These are phyloP conservation scores for Myiopsitta monachus DNA, from an alignment of 2,113 vertebrate genomes.

Conservation along the genomic window DNA sequence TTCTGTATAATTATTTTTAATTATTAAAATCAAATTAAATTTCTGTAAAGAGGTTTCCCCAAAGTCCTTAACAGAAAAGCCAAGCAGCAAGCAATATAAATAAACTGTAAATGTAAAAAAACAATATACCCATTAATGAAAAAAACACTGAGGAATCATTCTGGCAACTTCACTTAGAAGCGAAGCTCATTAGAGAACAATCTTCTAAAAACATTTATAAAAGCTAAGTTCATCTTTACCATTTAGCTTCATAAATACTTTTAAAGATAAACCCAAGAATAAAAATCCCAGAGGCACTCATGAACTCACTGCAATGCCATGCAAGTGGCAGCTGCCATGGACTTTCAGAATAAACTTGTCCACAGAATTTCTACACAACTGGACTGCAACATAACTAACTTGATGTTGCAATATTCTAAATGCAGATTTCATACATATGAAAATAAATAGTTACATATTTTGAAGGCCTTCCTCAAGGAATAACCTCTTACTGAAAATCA, in stretches of 20 bases:
- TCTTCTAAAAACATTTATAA: background rate
- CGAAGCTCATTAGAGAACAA: background rate
- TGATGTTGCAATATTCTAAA: background rate
- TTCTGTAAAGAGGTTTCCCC: background rate
- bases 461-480: background rate
- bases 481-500: background rate
- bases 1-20: background rate
- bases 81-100: background rate
- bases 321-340: background rate
- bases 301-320: background rate
- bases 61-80: background rate
- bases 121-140: background rate
- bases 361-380: background rate
- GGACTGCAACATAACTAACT: background rate
- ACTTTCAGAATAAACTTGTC: background rate
- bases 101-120: background rate
- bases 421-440: background rate
- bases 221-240: background rate
- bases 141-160: background rate
- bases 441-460: background rate
- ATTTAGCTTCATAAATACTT: background rate
- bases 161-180: background rate
- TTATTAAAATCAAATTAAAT: background rate
- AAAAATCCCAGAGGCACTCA: background rate
- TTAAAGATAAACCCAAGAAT: background rate